Base-by-base conservation (phyloP, 2,888 invertebrate genomes). In the Baccha elongata region DNA sequence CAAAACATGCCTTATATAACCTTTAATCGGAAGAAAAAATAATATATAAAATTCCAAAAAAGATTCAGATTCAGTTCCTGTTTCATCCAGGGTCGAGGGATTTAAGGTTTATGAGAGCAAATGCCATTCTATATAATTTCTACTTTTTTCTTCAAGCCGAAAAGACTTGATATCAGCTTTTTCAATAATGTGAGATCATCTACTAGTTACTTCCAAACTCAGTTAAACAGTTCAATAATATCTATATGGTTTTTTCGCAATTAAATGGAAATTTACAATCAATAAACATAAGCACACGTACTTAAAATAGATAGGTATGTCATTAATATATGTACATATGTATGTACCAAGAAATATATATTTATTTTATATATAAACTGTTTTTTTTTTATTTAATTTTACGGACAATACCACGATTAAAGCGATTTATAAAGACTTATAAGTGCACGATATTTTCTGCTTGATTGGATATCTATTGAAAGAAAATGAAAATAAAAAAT, bases 391-490 rank as follows among this genome's bases (percentile, higher is more conserved):
- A 32, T 65, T 48, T 23, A 10, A 53, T 58, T 53, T 69, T 53
- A 17, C 29, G 44, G 19, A 64, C 42, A 68, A 48, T 58, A 26
- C 48, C 2, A 15, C 53, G 32, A 55, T 68, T 71, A 60, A 65
- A 75, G 58, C 71, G 29, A 48, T 58, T 46, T 65, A 74, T 37
- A 37, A 11, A 81, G 44, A 53, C 44, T 44, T 44, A 74, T 65
- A 65, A 58, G 64, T 52, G 58, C 46, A 64, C 17, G 40, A 81
- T 48, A 71, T 81, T 71, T 75, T 75, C 75, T 67, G 65, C 67
- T 67, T 81, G 48, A 81, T 67, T 81, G 71, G 53, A 71, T 81
- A 67, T 69, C 40, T 53, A 75, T 75, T n/a, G n/a, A 60, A 46
- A 73, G 29, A 64, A 13, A 15, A 15, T 11, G 15, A 50, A 52